Base-by-base conservation (phyloP, 1,140 invertebrate species). In the Latrodectus geometricus region DNA sequence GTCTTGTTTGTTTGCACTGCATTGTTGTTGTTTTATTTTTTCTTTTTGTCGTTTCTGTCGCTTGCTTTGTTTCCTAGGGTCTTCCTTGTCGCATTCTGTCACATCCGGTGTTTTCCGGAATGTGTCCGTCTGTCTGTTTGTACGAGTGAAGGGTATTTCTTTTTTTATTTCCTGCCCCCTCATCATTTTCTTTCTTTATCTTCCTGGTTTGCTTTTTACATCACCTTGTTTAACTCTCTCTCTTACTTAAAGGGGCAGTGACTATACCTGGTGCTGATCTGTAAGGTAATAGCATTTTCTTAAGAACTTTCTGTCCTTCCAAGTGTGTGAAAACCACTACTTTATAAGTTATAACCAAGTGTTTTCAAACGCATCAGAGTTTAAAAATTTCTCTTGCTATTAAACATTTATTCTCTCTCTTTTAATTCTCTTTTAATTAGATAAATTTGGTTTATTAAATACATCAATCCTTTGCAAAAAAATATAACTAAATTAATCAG, bases 101-200 rank as follows among this genome's bases (percentile, higher is more conserved):
- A 86, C 83, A 86, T 86, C 83, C 83, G 83, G 83, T 74, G 83
- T 86, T 86, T 86, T 86, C 83, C 83, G 74, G 83, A 86, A 86
- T 78, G 83, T 54, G 52, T 75, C 54, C 17, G 54, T 61, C 11
- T 61, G 54, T 61, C 54, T 17, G 73, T 75, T 54, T 75, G 70
- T 73, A 48, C 54, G 83, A 61, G 83, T 86, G 83, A 86, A 65
- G 83, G 50, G 35, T 5, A 68, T 77, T 78, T 50, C 75, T 72
- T 52, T 65, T 77, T 78, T 50, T 66, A 61, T 23, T 65, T 74
- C 61, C 66, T n/a, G 35, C 0, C 5, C 48, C 50, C 14, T 49
- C 21, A 12, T 77, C 9, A 5, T 14, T 21, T 21, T 49, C 21
- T 21, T 50, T 56, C 50, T 70, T 70, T 17, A 56, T 56, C 9